Percentiles rank a stretch among this genome's conserved stretches.
These are phyloP conservation scores for Rutpela maculata DNA, from an alignment of 2,888 invertebrate species.

Conservation along the genomic window DNA sequence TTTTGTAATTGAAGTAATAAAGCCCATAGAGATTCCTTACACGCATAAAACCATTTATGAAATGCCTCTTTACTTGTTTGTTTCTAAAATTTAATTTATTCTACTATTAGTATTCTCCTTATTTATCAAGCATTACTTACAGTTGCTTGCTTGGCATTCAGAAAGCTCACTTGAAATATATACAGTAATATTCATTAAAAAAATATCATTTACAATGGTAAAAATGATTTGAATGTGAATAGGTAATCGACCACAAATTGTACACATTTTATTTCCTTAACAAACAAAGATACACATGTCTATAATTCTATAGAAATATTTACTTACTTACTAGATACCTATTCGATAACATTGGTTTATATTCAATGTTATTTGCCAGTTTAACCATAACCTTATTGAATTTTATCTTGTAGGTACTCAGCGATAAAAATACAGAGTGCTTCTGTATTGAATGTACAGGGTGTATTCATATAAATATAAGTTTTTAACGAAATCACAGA, in stretches of 20 bases:
- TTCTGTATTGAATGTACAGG: conserved; percentile 28
- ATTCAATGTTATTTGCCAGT: conserved; percentile 36
- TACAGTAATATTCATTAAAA: conserved; percentile 45
- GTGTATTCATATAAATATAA: neutral
- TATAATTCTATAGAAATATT: conserved; percentile 40
- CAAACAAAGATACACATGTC: conserved; percentile 35
- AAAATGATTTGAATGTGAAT: conserved; percentile 34
- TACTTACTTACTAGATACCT: conserved; percentile 37
- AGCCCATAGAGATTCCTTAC: conserved; percentile 50
- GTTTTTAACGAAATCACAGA: neutral
- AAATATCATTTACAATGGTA: conserved; percentile 43
- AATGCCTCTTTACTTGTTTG: conserved; percentile 46
- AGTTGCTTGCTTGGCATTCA: conserved; percentile 40
- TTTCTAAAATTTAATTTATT: conserved; percentile 47
- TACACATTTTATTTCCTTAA: conserved; percentile 30
- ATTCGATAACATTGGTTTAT: conserved; percentile 39
- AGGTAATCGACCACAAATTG: conserved; percentile 18
- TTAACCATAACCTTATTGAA: conserved; percentile 45
- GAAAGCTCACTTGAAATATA: conserved; percentile 36
- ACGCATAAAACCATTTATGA: conserved; percentile 54
- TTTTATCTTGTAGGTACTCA: conserved; percentile 40
- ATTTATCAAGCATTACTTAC: conserved; percentile 43
- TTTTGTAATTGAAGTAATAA: conserved; percentile 54
- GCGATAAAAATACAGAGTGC: conserved; percentile 42
- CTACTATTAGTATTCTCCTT: conserved; percentile 50